These are phyloP conservation scores for Megalonaias nervosa DNA, from an alignment of 1,140 invertebrate genomes.

Conservation along the genomic window DNA sequence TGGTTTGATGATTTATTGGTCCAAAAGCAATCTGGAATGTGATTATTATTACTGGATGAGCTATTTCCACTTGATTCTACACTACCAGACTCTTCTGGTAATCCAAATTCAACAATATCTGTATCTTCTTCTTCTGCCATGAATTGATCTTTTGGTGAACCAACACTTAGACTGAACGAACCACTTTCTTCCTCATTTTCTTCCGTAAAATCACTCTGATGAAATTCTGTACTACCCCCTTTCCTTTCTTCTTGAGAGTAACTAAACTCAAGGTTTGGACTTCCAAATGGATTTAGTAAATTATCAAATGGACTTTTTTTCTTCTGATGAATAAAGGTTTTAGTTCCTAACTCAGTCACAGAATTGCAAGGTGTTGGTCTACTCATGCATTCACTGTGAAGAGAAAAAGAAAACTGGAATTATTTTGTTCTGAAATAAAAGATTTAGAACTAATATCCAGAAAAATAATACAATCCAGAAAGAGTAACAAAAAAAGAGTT, in stretches of 20 bases:
- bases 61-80: not conserved
- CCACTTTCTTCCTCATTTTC: conserved; percentile 53
- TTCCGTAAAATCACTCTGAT: conserved; percentile 3
- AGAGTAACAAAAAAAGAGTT: no score
- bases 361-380: conserved; percentile 50
- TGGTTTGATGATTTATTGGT: not conserved
- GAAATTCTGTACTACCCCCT: not conserved
- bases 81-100: conserved; percentile 26
- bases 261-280: conserved; percentile 7
- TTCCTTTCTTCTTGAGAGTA: conserved; percentile 8
- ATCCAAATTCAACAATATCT: conserved; percentile 39
- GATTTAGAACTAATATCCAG: not conserved
- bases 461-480: no score
- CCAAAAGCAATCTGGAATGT: not conserved
- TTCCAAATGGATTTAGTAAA: conserved; percentile 34
- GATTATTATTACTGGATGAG: conserved; percentile 1
- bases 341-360: conserved; percentile 22
- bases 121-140: conserved; percentile 71
- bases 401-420: conserved; percentile 8
- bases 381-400: conserved; percentile 41
- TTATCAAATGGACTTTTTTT: conserved; percentile 6
- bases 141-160: conserved; percentile 21
- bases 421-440: not conserved
- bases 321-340: conserved; percentile 6
- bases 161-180: conserved; percentile 47